phyloP scores from a whole-genome alignment of 2,113 vertebrate genomes.

The Cryptoleucopteryx plumbea region DNA sequence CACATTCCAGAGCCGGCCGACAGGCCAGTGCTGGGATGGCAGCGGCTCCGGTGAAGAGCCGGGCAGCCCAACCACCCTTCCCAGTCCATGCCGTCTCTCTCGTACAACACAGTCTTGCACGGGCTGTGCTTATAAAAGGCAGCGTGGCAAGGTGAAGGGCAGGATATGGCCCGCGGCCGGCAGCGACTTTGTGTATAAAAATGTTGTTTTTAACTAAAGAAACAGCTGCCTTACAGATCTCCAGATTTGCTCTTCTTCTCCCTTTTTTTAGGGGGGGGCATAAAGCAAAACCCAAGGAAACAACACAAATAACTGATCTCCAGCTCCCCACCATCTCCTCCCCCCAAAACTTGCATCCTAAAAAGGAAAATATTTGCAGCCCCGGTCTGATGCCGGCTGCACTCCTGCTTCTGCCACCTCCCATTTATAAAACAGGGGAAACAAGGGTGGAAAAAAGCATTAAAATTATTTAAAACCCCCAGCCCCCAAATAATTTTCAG shows the following conservation, averaged over 20 bases:
- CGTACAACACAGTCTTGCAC: fast-evolving
- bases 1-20: slow-evolving; percentile 37
- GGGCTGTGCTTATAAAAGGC: neutral
- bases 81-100: neutral
- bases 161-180: fast-evolving
- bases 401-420: neutral
- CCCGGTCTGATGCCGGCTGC: neutral
- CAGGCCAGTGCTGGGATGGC: neutral
- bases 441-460: neutral
- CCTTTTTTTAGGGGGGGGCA: fast-evolving
- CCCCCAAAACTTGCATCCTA: neutral
- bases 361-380: neutral
- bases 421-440: neutral
- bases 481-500: slow-evolving; percentile 30
- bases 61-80: neutral
- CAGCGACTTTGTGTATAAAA: fast-evolving
- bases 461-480: slow-evolving; percentile 32
- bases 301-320: neutral
- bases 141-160: neutral
- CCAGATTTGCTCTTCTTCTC: neutral
- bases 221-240: neutral
- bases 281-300: neutral
- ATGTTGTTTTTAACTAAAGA: neutral
- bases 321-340: neutral
- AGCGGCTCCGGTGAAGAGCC: fast-evolving